Base-by-base conservation (phyloP, 2,797 vertebrate genomes). In the Tamandua tetradactyla region DNA sequence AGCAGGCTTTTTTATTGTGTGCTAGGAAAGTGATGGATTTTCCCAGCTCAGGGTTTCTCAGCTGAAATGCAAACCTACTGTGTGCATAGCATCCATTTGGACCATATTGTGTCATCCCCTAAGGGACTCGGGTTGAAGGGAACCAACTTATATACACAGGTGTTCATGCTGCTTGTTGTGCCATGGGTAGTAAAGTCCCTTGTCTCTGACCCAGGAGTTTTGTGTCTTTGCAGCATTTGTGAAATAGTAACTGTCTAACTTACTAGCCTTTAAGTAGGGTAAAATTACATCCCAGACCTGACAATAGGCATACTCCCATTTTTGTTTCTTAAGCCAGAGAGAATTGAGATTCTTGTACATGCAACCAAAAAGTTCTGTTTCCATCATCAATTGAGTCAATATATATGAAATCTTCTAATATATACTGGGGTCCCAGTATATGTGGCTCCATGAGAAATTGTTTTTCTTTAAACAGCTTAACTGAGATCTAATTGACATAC, bases 391-490 rank as follows among this genome's bases (percentile, higher is more conserved):
- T 17, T 47, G 62, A 78, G 35, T 37, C 66, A 61, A 59, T 55
- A 12, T n/a, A 18, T 27, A 44, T 52, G 59, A 80, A 83, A 82
- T 68, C 17, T 37, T 84, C 12, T 80, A 17, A 68, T 44, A 59
- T 42, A 20, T 23, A 17, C 15, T 69, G 47, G 27, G 30, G 44
- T 84, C 61, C 27, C 47, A 83, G 25, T 69, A 13, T 18, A 18
- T 18, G 1, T n/a, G 27, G 18, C 40, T 12, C 17, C 61, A 11
- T 35, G 66, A 32, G 40, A 83, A 74, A 85, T 15, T 89, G 27
- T 81, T 95, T 81, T 94, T 82, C 57, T 55, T 81, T 76, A 42
- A 82, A 69, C 22, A 23, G 14, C 57, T 83, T 61, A 40, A 71
- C 55, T 71, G 40, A 94, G 9, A 14, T 44, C 40, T 72, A 17